A percentile compares a stretch with the other conserved stretches of the same genome.
These are phyloP conservation scores for Gnatocerus cornutus DNA, from an alignment of 2,888 invertebrate species.

Conservation along the genomic window DNA sequence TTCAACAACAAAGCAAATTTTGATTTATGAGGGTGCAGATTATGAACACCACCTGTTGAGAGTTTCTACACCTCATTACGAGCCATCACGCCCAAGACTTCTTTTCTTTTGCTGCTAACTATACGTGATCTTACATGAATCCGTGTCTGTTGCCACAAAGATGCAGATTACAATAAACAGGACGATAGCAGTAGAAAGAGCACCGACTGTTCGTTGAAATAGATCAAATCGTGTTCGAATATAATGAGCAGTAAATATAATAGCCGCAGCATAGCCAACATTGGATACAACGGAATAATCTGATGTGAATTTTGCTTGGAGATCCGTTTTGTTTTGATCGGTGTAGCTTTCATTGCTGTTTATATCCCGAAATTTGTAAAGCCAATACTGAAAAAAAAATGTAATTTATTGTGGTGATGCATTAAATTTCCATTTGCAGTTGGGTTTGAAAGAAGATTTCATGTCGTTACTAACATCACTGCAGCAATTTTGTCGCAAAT, in stretches of 20 bases:
- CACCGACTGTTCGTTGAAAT: constrained; percentile 19
- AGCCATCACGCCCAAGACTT: no score
- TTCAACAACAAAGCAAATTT: no score
- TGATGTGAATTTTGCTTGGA: constrained; percentile 46
- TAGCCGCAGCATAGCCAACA: constrained; percentile 37
- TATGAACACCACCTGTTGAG: no score
- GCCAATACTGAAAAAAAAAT: constrained; percentile 49
- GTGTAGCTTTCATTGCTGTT: constrained; percentile 16
- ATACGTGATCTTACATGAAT: constrained; percentile 42
- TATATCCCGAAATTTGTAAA: constrained; percentile 50
- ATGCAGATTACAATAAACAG: constrained; percentile 35
- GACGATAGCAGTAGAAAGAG: constrained; percentile 27
- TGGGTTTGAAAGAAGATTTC: background rate
- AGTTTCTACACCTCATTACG: no score
- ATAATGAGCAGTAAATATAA: constrained; percentile 35
- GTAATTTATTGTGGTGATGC: no score
- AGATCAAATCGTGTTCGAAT: constrained; percentile 28
- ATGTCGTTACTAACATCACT: no score
- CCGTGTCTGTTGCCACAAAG: constrained; percentile 46
- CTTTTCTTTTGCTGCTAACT: no score
- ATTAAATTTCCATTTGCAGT: no score
- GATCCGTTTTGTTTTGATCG: constrained; percentile 37
- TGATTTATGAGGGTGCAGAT: no score
- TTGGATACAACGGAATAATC: constrained; percentile 42
- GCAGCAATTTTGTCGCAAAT: no score